Conservation (phyloP, 2,797 vertebrate genomes). For the Tragopan temminckii region DNA sequence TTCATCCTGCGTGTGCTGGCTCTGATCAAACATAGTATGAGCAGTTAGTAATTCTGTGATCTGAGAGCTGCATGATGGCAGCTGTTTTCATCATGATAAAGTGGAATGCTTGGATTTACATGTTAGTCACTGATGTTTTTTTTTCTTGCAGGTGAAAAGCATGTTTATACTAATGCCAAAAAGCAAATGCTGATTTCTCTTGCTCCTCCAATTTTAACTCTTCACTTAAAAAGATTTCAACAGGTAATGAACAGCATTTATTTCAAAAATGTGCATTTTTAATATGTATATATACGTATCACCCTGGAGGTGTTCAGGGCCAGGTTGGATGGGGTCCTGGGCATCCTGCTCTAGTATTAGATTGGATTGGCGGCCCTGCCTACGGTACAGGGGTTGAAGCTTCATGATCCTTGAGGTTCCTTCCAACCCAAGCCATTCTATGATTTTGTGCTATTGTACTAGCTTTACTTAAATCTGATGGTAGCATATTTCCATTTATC, state of each 20-base stretch:
- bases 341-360: no score
- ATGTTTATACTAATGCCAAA: constrained; percentile 92
- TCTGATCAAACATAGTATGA: not conserved
- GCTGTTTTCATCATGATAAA: not conserved
- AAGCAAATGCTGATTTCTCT: constrained; percentile 97
- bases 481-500: not conserved
- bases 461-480: not conserved
- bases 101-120: not conserved
- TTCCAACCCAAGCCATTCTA: no score
- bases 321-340: no score
- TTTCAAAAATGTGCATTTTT: not conserved
- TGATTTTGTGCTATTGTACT: not conserved
- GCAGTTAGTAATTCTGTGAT: not conserved
- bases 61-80: not conserved
- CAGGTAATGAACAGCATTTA: constrained; percentile 79
- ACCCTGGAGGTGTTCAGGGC: no score
- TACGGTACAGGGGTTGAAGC: no score
- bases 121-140: not conserved
- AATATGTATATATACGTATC: not conserved
- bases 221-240: constrained; percentile 98
- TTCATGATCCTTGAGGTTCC: no score
- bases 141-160: constrained; percentile 84
- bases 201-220: constrained; percentile 92
- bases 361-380: not conserved
- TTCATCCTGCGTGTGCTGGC: not conserved